These are phyloP conservation scores for Thymelicus acteon DNA, from an alignment of 2,888 invertebrate genomes.

Conservation along the genomic window DNA sequence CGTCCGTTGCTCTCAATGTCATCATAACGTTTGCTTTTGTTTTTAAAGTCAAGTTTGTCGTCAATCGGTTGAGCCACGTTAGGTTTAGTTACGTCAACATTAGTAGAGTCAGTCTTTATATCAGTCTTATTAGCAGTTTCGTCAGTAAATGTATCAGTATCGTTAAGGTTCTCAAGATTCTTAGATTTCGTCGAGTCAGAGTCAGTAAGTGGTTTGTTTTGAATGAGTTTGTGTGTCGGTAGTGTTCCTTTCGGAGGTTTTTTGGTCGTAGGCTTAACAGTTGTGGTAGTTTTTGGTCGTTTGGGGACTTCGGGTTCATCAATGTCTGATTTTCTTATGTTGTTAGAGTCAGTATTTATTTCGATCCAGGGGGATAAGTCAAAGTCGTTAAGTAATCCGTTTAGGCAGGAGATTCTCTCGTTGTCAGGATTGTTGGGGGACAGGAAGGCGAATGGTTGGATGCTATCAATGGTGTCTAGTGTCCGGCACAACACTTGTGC, in stretches of 20 bases:
- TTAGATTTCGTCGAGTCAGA: constrained; percentile 49
- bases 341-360: constrained; percentile 66
- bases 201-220: constrained; percentile 51
- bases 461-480: constrained; percentile 86
- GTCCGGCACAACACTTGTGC: constrained; percentile 90
- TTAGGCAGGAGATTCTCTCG: constrained; percentile 83
- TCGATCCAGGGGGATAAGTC: constrained; percentile 87
- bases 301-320: constrained; percentile 45
- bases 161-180: constrained; percentile 53
- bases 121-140: constrained; percentile 49
- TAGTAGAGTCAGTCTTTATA: constrained; percentile 49
- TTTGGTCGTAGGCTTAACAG: constrained; percentile 51
- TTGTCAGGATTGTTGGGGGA: constrained; percentile 86
- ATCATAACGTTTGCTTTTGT: constrained; percentile 72
- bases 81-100: constrained; percentile 45
- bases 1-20: constrained; percentile 60
- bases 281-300: constrained; percentile 50
- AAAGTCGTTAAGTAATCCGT: constrained; percentile 82
- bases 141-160: constrained; percentile 50
- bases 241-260: constrained; percentile 49
- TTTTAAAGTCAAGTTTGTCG: constrained; percentile 86
- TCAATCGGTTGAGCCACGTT: constrained; percentile 69
- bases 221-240: constrained; percentile 36
- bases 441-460: constrained; percentile 90
- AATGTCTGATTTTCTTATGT: constrained; percentile 69